phyloP scores from a whole-genome alignment of 2,113 vertebrate species.

The Neopipo cinnamomea region DNA sequence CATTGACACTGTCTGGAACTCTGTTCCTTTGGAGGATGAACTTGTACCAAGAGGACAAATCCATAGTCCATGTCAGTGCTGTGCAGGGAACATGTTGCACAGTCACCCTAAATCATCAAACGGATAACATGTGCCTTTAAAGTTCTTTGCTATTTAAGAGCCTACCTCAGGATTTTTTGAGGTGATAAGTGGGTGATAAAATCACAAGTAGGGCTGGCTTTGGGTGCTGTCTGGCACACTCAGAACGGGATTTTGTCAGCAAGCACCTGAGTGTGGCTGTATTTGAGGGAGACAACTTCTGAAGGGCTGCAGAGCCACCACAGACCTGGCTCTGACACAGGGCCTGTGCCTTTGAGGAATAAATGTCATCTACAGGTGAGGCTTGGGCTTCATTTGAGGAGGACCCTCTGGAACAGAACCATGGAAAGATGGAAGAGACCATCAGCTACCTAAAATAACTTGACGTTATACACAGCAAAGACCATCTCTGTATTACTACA shows the following conservation, averaged over 20 bases:
- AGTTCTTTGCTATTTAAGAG: background rate
- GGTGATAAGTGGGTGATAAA: background rate
- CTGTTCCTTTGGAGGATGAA: background rate
- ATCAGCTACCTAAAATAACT: background rate
- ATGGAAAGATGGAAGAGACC: background rate
- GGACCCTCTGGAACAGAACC: background rate
- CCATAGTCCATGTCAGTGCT: background rate
- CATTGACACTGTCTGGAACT: background rate
- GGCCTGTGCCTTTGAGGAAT: background rate
- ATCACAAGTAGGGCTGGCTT: background rate
- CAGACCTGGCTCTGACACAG: background rate
- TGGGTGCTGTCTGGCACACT: background rate
- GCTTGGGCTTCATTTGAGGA: background rate
- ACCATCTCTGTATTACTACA: constrained; percentile 24
- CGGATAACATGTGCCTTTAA: background rate
- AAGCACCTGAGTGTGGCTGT: background rate
- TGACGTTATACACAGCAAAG: constrained; percentile 59
- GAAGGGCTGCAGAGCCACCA: background rate
- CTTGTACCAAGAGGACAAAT: background rate
- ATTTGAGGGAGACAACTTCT: background rate
- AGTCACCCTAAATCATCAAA: background rate
- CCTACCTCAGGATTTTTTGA: background rate
- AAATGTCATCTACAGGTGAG: too few relatives aligned
- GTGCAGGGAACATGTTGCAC: background rate
- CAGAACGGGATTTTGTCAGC: background rate